Conservation (phyloP, 2,113 vertebrate species). For the Bufo bufo region DNA sequence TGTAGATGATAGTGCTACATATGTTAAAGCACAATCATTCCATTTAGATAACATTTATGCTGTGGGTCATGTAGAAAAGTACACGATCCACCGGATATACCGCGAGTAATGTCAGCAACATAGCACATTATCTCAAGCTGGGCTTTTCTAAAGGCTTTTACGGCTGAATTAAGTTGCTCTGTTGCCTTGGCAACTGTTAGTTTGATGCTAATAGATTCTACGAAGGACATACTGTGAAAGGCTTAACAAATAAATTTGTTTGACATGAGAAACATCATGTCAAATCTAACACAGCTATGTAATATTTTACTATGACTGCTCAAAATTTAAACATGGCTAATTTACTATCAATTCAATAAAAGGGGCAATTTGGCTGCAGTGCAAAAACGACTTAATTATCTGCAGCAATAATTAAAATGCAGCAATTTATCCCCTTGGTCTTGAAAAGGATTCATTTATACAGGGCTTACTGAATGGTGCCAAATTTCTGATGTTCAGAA, state of each 20-base stretch:
- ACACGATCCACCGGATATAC: constrained; percentile 6
- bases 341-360: constrained; percentile 27
- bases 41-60: constrained; percentile 28
- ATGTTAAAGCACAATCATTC: neutral
- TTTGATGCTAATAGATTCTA: constrained; percentile 72
- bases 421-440: constrained; percentile 9
- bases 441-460: neutral
- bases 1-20: neutral
- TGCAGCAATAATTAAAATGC: constrained; percentile 33
- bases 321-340: constrained; percentile 27
- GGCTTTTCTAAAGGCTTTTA: constrained; percentile 67
- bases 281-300: constrained; percentile 64
- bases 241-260: constrained; percentile 70
- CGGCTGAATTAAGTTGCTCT: constrained; percentile 70
- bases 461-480: neutral
- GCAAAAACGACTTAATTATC: constrained; percentile 30
- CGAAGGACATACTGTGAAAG: constrained; percentile 72
- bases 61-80: constrained; percentile 2
- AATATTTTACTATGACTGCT: constrained; percentile 53
- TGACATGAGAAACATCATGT: constrained; percentile 67
- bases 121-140: constrained; percentile 43
- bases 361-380: constrained; percentile 27
- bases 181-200: constrained; percentile 76
- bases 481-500: neutral
- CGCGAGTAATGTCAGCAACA: constrained; percentile 8